Evolutionary conservation across 2,888 invertebrate genomes (phyloP), one percentile per base, ranked within the genome.

Genomic region (Amblyjoppa proteus): DNA sequence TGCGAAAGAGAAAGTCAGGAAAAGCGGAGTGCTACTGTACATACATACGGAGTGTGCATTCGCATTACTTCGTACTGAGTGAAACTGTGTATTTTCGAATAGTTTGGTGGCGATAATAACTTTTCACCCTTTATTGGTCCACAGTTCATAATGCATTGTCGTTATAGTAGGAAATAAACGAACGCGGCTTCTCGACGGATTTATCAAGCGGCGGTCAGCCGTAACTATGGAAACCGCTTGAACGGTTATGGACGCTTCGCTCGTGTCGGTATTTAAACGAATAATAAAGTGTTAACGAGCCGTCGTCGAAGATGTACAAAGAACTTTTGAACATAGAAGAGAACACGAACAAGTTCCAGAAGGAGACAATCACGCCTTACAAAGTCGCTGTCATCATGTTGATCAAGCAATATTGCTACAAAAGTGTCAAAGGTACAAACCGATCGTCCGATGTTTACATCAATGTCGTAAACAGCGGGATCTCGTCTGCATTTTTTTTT

Each of bases 301-400:
- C 13, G 20, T 68, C 20, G 34, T 71, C 68, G 28, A 92, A 88
- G 85, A 93, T 93, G 93, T 91, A 92, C 80, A 93, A 93, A 87
- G 94, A 94, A 88, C 90, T 93, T 73, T 89, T 92, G 66, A 94
- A 92, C 87, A 90, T 94, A 69, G 94, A 94, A 79, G 92, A 93
- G 3, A 91, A 90, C 34, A 89, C 92, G 53, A 93, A 91, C 66
- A 94, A 91, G 87, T 89, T 91, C 73, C 93, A 95, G 89, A 94
- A 95, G 88, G 96, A 96, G 93, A 96, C 95, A 90, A 94, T 98
- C 75, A 97, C 97, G 0, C 97, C 97, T 0, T 97, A 97, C 90
- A 97, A 97, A 95, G 95, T 98, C 89, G 96, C 97, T 2, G 96
- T 97, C 13, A 95, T 97, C 4, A 95, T 97, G 80, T 95, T 98